Conservation (phyloP, 2,797 vertebrate species). For the Onychomys leucogaster region DNA sequence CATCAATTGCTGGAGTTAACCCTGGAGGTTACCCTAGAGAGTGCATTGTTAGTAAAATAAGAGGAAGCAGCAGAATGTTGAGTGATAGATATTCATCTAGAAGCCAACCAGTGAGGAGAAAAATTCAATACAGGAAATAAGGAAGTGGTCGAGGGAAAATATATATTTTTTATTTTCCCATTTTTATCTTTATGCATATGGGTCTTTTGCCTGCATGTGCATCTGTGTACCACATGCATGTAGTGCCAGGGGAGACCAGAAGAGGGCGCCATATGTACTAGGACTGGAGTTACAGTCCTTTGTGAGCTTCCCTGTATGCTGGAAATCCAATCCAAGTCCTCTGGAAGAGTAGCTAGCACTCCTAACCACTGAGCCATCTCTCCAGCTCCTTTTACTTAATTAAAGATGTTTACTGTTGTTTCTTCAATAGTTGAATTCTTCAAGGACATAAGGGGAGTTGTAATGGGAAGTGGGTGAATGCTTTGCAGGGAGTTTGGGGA, state of each 20-base stretch:
- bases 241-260: not conserved
- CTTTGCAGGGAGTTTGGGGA: not conserved
- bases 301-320: not conserved
- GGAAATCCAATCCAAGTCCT: not conserved
- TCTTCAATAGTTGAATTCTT: constrained; percentile 47
- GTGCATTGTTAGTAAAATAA: constrained; percentile 5
- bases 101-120: not conserved
- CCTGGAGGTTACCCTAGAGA: not conserved
- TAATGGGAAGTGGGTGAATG: not conserved
- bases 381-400: not conserved
- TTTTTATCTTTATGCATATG: not conserved
- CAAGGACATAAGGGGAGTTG: not conserved
- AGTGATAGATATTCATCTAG: not conserved
- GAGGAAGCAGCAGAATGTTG: not conserved
- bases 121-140: not conserved
- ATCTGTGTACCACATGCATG: not conserved
- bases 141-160: not conserved
- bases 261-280: not conserved
- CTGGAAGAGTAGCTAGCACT: not conserved
- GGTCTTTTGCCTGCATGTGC: not conserved
- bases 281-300: not conserved
- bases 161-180: not conserved
- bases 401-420: constrained; percentile 2
- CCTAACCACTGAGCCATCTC: not conserved
- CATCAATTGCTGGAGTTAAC: not conserved